Evolutionary conservation across 1,140 invertebrate genomes (phyloP).

Genomic region (Drosophila yakuba): DNA sequence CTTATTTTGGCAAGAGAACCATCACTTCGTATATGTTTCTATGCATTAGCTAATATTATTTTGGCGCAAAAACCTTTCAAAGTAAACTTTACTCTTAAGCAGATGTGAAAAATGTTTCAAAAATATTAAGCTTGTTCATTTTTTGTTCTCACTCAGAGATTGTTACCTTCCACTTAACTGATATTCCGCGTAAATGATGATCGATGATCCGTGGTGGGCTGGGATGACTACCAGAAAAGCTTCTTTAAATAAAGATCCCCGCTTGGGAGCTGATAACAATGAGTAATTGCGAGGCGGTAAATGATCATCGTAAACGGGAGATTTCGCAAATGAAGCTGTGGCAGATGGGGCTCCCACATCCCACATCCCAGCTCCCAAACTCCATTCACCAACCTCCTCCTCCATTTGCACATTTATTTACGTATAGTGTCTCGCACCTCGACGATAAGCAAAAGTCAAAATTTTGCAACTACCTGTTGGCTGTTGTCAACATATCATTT

Average conservation of each 20-base stretch:
- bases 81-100: too few relatives aligned
- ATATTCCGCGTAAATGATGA: constrained; percentile 60
- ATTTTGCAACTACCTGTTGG: constrained; percentile 70
- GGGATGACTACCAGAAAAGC: constrained; percentile 37
- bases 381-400: constrained; percentile 5
- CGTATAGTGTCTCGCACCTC: constrained; percentile 28
- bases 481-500: constrained; percentile 80
- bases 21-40: too few relatives aligned
- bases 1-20: too few relatives aligned
- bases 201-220: constrained; percentile 50
- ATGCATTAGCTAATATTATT: too few relatives aligned
- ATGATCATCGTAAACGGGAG: constrained; percentile 39
- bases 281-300: constrained; percentile 49
- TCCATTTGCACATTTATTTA: constrained; percentile 1
- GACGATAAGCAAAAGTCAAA: constrained; percentile 77
- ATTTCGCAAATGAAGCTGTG: constrained; percentile 61
- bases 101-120: background rate
- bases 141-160: background rate
- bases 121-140: background rate
- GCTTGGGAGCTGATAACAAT: constrained; percentile 61
- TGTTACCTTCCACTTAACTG: constrained; percentile 25
- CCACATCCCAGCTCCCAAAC: background rate
- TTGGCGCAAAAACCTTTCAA: too few relatives aligned
- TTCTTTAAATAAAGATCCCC: constrained; percentile 25
- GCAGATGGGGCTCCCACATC: constrained; percentile 34